Base-by-base conservation (phyloP, 1,140 invertebrate genomes). In the Ceratosolen fusciceps region DNA sequence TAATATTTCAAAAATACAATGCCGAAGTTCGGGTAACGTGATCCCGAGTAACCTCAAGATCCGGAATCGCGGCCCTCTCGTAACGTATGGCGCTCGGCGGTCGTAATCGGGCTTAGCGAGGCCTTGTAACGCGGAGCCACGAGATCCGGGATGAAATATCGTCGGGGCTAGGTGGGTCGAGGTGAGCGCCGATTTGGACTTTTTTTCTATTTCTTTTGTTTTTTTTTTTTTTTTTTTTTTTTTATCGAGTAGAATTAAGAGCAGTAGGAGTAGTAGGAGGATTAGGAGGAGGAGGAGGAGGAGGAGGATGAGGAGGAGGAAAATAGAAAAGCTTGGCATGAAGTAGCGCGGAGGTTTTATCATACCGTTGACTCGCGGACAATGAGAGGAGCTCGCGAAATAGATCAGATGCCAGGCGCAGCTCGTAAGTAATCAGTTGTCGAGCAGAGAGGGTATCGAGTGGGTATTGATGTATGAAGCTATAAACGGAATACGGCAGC, bases 361-460 rank as follows among this genome's bases (percentile, higher is more conserved):
- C 39, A 43, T 12, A 7, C 5, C 39, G 39, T 12, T 7, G 39
- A 43, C 39, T 43, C 39, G 39, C 39, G 39, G 5, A 43, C 39
- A 12, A 43, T 43, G 12, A 43, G 12, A 43, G 5, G 39, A 7
- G 12, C 39, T 43, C 39, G 39, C 29, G 29, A 31, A 31, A 60
- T 60, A 60, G 10, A 60, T 60, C 58, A 60, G 58, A 24, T 60
- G 29, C 29, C 19, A 9, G 0, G 24, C 16, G n/a, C 68, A n/a
- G 16, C 19, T 72, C 49, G 43, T 60, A 62, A 74, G 37, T 62
- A 74, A 74, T 74, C 56, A 56, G 37, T n/a, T 49, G 58, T 62
- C 58, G 58, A 62, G 58, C 58, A 16, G 39, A 5, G 5, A 58
- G 54, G n/a, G 43, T 60, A 74, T 74, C 29, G 54, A 58, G 21